Percentiles rank a stretch among this genome's conserved stretches.
These are phyloP conservation scores for Sweltsa coloradensis DNA, from an alignment of 1,140 invertebrate species.

Conservation along the genomic window DNA sequence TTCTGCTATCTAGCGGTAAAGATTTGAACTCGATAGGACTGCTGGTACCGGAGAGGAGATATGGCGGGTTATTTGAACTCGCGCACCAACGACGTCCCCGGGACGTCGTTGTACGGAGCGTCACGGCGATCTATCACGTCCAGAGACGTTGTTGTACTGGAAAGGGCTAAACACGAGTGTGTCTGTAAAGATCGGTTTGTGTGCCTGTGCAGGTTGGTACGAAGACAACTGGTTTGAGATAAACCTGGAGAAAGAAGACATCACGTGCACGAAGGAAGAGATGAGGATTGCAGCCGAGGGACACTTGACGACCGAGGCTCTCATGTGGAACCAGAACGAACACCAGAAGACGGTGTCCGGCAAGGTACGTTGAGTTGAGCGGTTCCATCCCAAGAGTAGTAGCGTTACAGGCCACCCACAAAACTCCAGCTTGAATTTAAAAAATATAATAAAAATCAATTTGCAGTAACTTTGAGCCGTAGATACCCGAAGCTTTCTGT, in stretches of 20 bases:
- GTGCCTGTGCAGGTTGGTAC: conserved; percentile 72
- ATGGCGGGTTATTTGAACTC: too few relatives aligned
- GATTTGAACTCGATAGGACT: too few relatives aligned
- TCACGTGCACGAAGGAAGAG: conserved; percentile 86
- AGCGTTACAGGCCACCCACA: conserved; percentile 33
- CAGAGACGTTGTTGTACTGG: too few relatives aligned
- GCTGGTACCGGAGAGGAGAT: too few relatives aligned
- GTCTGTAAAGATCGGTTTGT: not conserved
- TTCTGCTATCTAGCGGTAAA: too few relatives aligned
- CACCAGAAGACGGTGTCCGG: conserved; percentile 84
- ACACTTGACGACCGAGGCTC: conserved; percentile 93
- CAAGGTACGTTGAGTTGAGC: conserved; percentile 67
- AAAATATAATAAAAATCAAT: not conserved
- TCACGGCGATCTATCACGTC: too few relatives aligned
- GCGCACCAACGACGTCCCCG: too few relatives aligned
- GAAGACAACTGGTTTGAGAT: conserved; percentile 97
- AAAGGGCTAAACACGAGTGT: too few relatives aligned
- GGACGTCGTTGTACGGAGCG: too few relatives aligned
- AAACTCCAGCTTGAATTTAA: too few relatives aligned
- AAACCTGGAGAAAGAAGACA: conserved; percentile 73
- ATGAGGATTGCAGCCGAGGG: conserved; percentile 91
- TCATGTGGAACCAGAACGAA: conserved; percentile 98
- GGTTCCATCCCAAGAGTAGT: conserved; percentile 64
- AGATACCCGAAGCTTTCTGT: too few relatives aligned
- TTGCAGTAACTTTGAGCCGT: not conserved